Conservation (phyloP, 2,797 vertebrate genomes). For the Chelon labrosus region DNA sequence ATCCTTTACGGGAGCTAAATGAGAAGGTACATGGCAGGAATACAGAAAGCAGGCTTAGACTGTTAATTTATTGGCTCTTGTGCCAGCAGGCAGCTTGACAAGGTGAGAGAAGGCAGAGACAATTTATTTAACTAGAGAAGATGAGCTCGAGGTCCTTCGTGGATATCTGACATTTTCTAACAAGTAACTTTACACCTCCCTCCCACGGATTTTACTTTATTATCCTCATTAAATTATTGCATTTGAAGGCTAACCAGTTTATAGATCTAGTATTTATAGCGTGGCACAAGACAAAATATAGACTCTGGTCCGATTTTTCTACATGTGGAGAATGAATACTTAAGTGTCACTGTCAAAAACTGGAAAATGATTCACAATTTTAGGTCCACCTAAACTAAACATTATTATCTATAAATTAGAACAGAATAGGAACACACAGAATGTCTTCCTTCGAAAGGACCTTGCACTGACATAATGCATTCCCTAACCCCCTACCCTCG, state of each 20-base stretch:
- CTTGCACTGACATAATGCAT: too few species aligned
- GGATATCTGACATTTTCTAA: slow-evolving; percentile 33
- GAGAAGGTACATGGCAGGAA: slow-evolving; percentile 51
- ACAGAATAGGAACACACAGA: too few species aligned
- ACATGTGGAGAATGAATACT: background rate
- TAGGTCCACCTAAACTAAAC: too few species aligned
- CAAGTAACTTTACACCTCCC: slow-evolving; percentile 23
- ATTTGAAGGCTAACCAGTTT: slow-evolving; percentile 5
- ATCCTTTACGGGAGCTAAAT: slow-evolving; percentile 38
- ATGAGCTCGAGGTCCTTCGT: slow-evolving; percentile 29
- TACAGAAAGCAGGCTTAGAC: slow-evolving; percentile 54
- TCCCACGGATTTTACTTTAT: slow-evolving; percentile 3
- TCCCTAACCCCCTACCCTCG: too few species aligned
- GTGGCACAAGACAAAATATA: background rate
- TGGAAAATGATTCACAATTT: too few species aligned
- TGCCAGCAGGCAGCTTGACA: slow-evolving; percentile 53
- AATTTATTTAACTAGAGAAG: slow-evolving; percentile 38
- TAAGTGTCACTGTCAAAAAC: too few species aligned
- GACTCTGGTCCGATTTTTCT: background rate
- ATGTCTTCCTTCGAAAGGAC: too few species aligned
- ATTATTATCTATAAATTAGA: too few species aligned
- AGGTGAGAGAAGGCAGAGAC: slow-evolving; percentile 44
- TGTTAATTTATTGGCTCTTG: slow-evolving; percentile 33
- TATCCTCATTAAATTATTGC: background rate
- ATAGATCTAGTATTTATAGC: background rate